Percentiles rank a stretch among this genome's conserved stretches.
Evolutionary conservation across 2,113 vertebrate species (phyloP).

Genomic region (Cromileptes altivelis): DNA sequence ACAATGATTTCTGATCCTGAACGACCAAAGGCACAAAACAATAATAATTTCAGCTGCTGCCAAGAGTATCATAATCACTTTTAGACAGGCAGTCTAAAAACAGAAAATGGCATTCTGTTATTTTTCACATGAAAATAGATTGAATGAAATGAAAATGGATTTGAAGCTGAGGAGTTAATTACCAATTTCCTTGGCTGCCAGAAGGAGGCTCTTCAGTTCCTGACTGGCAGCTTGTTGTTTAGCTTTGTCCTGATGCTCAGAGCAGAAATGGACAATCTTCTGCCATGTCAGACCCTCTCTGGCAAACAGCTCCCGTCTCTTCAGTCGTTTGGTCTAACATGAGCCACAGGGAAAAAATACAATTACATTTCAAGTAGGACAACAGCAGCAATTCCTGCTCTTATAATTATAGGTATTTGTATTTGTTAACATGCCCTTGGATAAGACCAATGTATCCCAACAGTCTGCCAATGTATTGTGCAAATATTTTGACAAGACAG

Average conservation of each 20-base stretch:
- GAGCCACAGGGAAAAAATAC: conserved; percentile 12
- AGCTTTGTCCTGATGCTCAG: conserved; percentile 88
- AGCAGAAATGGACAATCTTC: conserved; percentile 92
- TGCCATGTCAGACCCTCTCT: conserved; percentile 92
- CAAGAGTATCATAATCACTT: not conserved
- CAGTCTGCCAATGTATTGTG: not conserved
- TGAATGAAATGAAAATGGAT: conserved; percentile 21
- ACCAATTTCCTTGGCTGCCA: conserved; percentile 96
- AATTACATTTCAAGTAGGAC: conserved; percentile 24
- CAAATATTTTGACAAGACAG: not conserved
- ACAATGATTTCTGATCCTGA: not conserved
- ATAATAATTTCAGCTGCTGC: not conserved
- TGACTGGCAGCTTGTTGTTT: conserved; percentile 86
- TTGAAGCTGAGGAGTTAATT: conserved; percentile 66
- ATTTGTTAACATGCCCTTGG: not conserved
- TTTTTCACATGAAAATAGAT: conserved; percentile 7
- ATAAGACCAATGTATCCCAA: not conserved
- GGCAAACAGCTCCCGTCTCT: conserved; percentile 88
- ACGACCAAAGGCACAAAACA: not conserved
- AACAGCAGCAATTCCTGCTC: not conserved
- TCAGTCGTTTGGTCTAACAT: conserved; percentile 90
- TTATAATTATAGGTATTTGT: not conserved
- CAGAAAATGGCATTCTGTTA: not conserved
- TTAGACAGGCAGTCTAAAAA: not conserved
- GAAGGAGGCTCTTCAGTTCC: conserved; percentile 91